These are phyloP conservation scores for Poecilobothrus nobilitatus DNA, from an alignment of 2,888 invertebrate species.

Conservation along the genomic window DNA sequence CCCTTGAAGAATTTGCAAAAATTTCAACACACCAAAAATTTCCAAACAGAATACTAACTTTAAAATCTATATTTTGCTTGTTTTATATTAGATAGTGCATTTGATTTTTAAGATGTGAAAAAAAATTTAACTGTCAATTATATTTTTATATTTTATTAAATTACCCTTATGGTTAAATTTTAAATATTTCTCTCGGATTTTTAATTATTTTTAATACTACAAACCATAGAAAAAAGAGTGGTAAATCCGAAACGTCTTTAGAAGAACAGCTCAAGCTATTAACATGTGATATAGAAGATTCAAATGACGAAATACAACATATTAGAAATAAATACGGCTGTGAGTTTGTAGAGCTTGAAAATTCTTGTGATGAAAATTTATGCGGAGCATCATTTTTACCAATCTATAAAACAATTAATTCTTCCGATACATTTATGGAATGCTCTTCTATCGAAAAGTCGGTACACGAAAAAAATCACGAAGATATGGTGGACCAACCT, in stretches of 20 bases:
- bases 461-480: constrained; percentile 13
- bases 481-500: constrained; percentile 18
- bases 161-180: too few species aligned
- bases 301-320: constrained; percentile 41
- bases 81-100: too few species aligned
- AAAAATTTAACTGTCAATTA: too few species aligned
- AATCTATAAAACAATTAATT: constrained; percentile 44
- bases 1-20: too few species aligned
- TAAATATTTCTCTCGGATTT: too few species aligned
- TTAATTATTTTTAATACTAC: too few species aligned
- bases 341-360: constrained; percentile 31
- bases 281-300: constrained; percentile 77
- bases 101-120: too few species aligned
- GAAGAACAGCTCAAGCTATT: constrained; percentile 78
- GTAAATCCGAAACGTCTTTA: constrained; percentile 59
- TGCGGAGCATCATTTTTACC: constrained; percentile 54
- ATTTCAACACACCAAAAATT: too few species aligned
- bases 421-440: background rate
- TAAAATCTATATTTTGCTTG: too few species aligned
- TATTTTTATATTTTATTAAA: too few species aligned
- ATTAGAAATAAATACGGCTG: constrained; percentile 27
- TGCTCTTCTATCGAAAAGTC: background rate
- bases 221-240: constrained; percentile 37
- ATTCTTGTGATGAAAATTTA: constrained; percentile 50
- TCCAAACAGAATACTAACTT: too few species aligned